Evolutionary conservation across 2,113 vertebrate species (phyloP), one percentile per base, ranked within the genome.

Genomic region (Tenrec ecaudatus): DNA sequence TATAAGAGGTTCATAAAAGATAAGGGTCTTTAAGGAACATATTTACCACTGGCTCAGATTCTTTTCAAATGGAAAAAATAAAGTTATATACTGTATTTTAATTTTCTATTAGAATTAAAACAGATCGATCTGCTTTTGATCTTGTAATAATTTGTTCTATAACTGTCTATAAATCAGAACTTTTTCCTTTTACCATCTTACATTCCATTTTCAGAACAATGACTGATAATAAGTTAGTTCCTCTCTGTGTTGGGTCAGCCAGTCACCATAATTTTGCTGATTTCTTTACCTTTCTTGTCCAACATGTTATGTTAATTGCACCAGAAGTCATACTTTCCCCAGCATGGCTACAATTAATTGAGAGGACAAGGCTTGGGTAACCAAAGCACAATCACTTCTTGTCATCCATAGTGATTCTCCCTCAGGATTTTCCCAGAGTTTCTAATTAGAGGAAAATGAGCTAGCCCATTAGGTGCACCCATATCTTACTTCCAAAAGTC

Each of bases 281-380:
- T 95, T 97, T 95, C 94, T 97, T 95, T 86, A 62, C 27, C 94
- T 86, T 95, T 90, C 57, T 90, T 96, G 43, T 95, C 29, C 78
- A 92, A 95, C 97, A 43, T 27, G 85, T 40, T 90, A 38, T 80
- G 36, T 43, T 96, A 97, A 96, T 90, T 96, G 53, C 85, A 95
- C 95, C 89, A 97, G 77, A 33, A 96, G 80, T 87, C 57, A 79
- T 86, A 84, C 23, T 97, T 97, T 97, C 77, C 82, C 92, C 86
- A 94, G 53, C 8, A 33, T 89, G 81, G 87, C 40, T 96, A 79
- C 95, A 97, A 96, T 97, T 97, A 96, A 97, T 96, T 96, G 89
- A 97, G 78, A 66, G 95, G 80, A 94, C 57, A 87, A 91, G 64
- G 16, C 47, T 88, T 95, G 76, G 90, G 89, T 97, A 76, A 66